Base-by-base conservation (phyloP, 2,113 vertebrate species). In the Emydura subglobosa region DNA sequence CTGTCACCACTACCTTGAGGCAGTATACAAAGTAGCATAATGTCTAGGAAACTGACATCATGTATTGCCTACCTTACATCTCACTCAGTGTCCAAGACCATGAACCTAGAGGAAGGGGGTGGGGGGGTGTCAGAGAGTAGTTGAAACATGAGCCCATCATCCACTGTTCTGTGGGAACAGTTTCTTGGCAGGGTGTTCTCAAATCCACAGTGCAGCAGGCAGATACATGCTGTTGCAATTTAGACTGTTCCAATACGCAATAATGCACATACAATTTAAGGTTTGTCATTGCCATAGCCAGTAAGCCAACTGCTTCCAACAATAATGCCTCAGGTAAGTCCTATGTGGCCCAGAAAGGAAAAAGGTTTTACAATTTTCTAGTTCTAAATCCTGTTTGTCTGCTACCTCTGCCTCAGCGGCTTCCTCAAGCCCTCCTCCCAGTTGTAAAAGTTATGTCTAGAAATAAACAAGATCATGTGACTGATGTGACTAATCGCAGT, bases 71-170 rank as follows among this genome's bases (percentile, higher is more conserved):
- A 16, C 42, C 25, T 76, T 82, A 74, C 59, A 25, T 42, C 93
- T 54, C 65, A 78, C 29, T 29, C 42, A 19, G 13, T 81, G 31
- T 59, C 81, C 83, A 83, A 79, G 31, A 86, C 6, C 57, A 68
- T 79, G 79, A 42, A 61, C 31, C 84, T 42, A 59, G 0, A 0
- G 21, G 4, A 0, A 3, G 12, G 3, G 59, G 0, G 0, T 10
- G 65, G 25, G 78, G 19, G n/a, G 10, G 22, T 44, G 83, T 39
- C 51, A 34, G 17, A 78, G 3, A 84, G 19, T 39, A 39, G 22
- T 3, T 12, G 54, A 91, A 88, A 42, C 19, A 2, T 3, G 14
- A 42, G 65, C 4, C 1, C 80, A 21, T 44, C 14, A 12, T 13
- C 27, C 34, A 24, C 49, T 83, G 83, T 79, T 89, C 44, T 61